phyloP scores from a whole-genome alignment of 2,113 vertebrate genomes.

The Scopus umbretta region DNA sequence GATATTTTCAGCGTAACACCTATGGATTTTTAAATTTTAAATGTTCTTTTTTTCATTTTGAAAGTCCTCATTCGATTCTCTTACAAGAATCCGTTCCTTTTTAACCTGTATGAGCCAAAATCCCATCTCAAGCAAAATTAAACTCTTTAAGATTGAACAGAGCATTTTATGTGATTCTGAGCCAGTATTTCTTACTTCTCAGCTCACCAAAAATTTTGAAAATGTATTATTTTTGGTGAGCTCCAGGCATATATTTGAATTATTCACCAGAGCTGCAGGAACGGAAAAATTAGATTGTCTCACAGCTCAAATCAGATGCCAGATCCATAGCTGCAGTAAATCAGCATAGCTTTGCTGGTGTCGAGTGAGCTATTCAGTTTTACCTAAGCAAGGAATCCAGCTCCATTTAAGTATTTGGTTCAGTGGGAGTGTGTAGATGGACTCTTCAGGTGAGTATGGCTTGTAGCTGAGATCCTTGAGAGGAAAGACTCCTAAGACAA shows the following conservation, averaged over 20 bases:
- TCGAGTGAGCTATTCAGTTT: neutral
- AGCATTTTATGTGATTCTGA: neutral
- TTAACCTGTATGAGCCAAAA: neutral
- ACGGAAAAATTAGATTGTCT: conserved; percentile 28
- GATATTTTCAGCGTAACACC: neutral
- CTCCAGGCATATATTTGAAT: conserved; percentile 7
- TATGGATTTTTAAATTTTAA: neutral
- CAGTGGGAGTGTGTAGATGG: neutral
- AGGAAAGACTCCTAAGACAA: neutral
- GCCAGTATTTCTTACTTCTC: neutral
- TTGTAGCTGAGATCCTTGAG: neutral
- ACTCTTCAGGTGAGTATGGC: neutral
- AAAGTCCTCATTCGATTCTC: neutral
- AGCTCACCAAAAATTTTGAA: conserved; percentile 20
- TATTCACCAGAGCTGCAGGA: conserved; percentile 27
- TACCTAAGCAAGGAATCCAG: neutral
- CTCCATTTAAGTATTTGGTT: neutral
- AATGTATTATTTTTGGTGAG: conserved; percentile 28
- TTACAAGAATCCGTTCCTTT: neutral
- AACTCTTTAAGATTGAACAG: neutral
- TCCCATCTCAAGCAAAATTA: neutral
- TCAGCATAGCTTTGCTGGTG: neutral
- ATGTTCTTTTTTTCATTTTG: neutral
- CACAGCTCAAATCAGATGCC: conserved; percentile 1
- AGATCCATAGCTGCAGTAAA: conserved; percentile 36